Percentiles rank a stretch among this genome's conserved stretches.
phyloP scores from a whole-genome alignment of 2,888 invertebrate species.

The Abscondita cerata region DNA sequence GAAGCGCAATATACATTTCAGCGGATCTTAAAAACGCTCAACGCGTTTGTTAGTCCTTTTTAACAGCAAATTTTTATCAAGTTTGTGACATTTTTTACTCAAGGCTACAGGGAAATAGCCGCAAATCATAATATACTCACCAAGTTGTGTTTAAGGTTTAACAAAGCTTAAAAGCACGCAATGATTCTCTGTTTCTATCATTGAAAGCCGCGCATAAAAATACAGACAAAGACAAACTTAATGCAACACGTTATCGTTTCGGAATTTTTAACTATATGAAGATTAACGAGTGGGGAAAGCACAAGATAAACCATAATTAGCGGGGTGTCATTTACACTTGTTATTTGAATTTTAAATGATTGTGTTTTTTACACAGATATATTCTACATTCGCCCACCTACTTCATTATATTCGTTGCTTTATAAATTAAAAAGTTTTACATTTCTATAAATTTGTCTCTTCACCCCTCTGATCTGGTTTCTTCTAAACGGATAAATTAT shows the following conservation, averaged over 20 bases:
- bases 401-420: conserved; percentile 36
- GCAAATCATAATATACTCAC: conserved; percentile 36
- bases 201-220: neutral
- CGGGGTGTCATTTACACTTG: conserved; percentile 61
- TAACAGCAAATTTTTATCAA: conserved; percentile 39
- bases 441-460: neutral
- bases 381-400: conserved; percentile 46
- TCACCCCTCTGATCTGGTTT: neutral
- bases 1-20: too few relatives aligned
- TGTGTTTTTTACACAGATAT: conserved; percentile 41
- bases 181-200: conserved; percentile 17
- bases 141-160: conserved; percentile 33
- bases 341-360: conserved; percentile 60
- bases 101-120: conserved; percentile 28
- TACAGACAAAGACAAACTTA: conserved; percentile 7
- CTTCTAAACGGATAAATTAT: too few relatives aligned
- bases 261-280: conserved; percentile 57
- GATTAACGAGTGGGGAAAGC: conserved; percentile 57
- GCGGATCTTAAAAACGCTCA: conserved; percentile 18
- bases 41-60: conserved; percentile 35
- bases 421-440: conserved; percentile 18
- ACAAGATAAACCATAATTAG: conserved; percentile 62
- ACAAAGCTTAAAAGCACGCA: conserved; percentile 24
- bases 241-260: conserved; percentile 37
- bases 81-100: conserved; percentile 33